Conservation (phyloP, 2,113 vertebrate species). For the Phrynocephalus versicolor region DNA sequence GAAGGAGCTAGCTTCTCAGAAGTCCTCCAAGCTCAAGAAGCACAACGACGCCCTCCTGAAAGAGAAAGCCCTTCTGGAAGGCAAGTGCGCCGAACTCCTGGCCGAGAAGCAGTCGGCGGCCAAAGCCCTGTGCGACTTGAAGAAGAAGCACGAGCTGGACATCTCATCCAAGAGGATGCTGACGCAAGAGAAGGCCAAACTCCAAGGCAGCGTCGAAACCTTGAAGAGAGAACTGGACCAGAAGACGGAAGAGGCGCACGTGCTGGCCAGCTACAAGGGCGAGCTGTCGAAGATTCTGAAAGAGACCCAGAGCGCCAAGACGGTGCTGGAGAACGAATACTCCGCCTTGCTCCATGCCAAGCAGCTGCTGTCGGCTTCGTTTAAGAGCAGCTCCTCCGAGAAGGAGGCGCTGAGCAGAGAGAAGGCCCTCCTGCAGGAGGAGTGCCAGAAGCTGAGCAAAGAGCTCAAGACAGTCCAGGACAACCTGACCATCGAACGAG, state of each 20-base stretch:
- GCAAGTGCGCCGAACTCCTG: slow-evolving; percentile 74
- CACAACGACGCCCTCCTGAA: slow-evolving; percentile 74
- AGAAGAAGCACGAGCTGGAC: slow-evolving; percentile 73
- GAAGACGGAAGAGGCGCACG: slow-evolving; percentile 67
- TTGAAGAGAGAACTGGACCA: slow-evolving; percentile 76
- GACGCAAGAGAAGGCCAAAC: slow-evolving; percentile 74
- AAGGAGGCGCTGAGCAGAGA: slow-evolving; percentile 72
- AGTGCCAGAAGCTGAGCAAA: slow-evolving; percentile 71
- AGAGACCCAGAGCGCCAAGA: slow-evolving; percentile 70
- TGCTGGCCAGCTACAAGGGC: slow-evolving; percentile 70
- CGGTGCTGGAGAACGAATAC: slow-evolving; percentile 67
- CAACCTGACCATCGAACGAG: slow-evolving; percentile 70
- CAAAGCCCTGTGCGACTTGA: slow-evolving; percentile 74
- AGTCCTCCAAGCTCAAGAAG: slow-evolving; percentile 73
- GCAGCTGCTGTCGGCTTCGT: slow-evolving; percentile 68
- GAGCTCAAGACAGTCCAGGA: slow-evolving; percentile 64
- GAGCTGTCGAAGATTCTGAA: slow-evolving; percentile 74
- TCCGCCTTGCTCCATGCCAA: slow-evolving; percentile 64
- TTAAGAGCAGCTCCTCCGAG: slow-evolving; percentile 70
- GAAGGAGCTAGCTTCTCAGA: slow-evolving; percentile 70
- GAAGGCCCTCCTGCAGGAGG: slow-evolving; percentile 69
- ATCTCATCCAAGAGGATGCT: slow-evolving; percentile 66
- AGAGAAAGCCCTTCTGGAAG: slow-evolving; percentile 81
- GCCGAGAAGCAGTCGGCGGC: slow-evolving; percentile 72
- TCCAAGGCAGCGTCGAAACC: slow-evolving; percentile 67